Evolutionary conservation across 2,113 vertebrate genomes (phyloP).

Genomic region (Erythrolamprus reginae): DNA sequence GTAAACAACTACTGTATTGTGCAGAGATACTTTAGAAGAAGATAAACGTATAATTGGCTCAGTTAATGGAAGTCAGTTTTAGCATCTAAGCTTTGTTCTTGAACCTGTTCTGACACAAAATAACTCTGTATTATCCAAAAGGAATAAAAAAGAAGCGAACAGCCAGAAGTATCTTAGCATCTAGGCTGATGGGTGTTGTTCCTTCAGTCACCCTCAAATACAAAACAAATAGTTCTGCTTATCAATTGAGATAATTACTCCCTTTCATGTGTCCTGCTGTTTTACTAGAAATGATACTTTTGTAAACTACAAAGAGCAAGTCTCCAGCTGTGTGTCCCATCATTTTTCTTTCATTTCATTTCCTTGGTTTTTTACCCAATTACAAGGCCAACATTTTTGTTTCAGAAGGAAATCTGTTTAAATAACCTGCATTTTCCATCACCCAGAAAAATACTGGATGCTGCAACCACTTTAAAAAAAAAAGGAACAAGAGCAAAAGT

Average conservation of each 20-base stretch:
- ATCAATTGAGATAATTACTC: slow-evolving; percentile 26
- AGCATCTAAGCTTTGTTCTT: not conserved
- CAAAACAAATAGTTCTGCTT: slow-evolving; percentile 21
- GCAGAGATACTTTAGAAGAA: slow-evolving; percentile 14
- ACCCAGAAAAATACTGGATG: not conserved
- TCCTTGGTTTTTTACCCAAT: not conserved
- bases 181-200: not conserved
- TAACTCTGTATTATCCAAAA: not conserved
- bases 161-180: not conserved
- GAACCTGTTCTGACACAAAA: not conserved
- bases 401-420: slow-evolving; percentile 29
- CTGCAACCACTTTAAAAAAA: not conserved
- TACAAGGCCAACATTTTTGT: slow-evolving; percentile 16
- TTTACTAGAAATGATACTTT: slow-evolving; percentile 15
- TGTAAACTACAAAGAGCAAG: slow-evolving; percentile 17
- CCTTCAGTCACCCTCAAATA: not conserved
- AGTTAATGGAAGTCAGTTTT: slow-evolving; percentile 1
- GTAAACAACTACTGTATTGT: slow-evolving; percentile 36
- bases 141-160: not conserved
- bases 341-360: slow-evolving; percentile 3
- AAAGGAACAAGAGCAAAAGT: not conserved
- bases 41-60: not conserved
- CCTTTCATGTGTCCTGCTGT: slow-evolving; percentile 21
- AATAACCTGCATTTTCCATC: slow-evolving; percentile 19
- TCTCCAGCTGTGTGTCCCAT: slow-evolving; percentile 16